Base-by-base conservation (phyloP, 2,888 invertebrate species). In the Plagiodera versicolora region DNA sequence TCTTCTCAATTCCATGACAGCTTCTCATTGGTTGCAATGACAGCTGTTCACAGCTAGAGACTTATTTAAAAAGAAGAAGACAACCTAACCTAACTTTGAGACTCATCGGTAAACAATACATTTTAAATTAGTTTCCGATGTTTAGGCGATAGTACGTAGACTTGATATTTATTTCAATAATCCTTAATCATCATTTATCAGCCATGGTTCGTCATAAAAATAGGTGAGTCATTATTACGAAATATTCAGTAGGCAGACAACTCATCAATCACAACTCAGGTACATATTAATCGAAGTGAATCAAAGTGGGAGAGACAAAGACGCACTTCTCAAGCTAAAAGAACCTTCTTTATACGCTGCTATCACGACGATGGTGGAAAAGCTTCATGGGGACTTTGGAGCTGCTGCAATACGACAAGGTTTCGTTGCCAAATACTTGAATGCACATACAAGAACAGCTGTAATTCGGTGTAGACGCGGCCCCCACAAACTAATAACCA, bases 351-450 rank as follows among this genome's bases (percentile, higher is more conserved):
- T 89, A 35, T 83, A 86, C 66, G 79, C 82, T 50, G 83, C 86
- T 0, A 78, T 92, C 51, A 72, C 87, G 16, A 79, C 81, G 19
- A 86, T 86, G 79, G 85, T 92, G 11, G 85, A 89, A 72, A 85
- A 87, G 71, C 75, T 89, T 58, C 89, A 89, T 77, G 93, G 93
- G 0, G 90, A 91, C 73, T 91, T 88, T 76, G 93, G 92, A 9
- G 79, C 84, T 30, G 91, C 90, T 8, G 83, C 90, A 1, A 83
- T 90, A 6, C 86, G 85, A 72, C 81, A 86, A 58, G 92, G 91
- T 19, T 89, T 92, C 71, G 81, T 84, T 74, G 88, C 89, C 19
- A 92, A 91, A 81, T 92, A 93, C 80, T 90, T 90, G 74, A 92
- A 92, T 79, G 84, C 87, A 67, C 84, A 85, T 60, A 92, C 92